phyloP scores from a whole-genome alignment of 1,140 invertebrate genomes.

The Drosophila ohnishii region DNA sequence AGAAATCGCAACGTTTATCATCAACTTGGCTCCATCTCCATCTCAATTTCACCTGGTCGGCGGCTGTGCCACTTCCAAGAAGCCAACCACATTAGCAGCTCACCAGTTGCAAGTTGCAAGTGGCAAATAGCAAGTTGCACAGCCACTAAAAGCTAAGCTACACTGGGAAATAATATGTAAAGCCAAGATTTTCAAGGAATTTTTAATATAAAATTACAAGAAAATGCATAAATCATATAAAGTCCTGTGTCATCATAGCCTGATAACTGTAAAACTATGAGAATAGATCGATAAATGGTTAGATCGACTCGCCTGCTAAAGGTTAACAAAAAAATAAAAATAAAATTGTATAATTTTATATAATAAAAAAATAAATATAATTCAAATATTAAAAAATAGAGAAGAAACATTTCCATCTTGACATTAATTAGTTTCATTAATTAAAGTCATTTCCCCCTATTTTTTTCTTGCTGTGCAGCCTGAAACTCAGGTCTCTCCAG shows the following conservation, averaged over 20 bases:
- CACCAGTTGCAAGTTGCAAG: slow-evolving; percentile 29
- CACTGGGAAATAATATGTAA: neutral
- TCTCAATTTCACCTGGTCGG: slow-evolving; percentile 23
- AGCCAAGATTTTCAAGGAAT: no score
- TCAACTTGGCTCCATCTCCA: neutral
- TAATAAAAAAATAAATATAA: neutral
- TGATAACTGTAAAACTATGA: neutral
- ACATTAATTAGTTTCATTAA: no score
- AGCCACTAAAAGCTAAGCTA: neutral
- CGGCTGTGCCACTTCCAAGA: slow-evolving; percentile 30
- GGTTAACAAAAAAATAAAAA: neutral
- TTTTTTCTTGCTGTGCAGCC: slow-evolving; percentile 3
- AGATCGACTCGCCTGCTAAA: neutral
- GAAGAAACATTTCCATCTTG: no score
- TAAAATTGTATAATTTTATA: neutral
- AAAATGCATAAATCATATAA: neutral
- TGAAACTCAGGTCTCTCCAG: slow-evolving; percentile 10
- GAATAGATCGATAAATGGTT: neutral
- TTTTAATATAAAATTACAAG: no score
- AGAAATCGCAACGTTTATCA: slow-evolving; percentile 31
- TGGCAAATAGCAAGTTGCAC: slow-evolving; percentile 2
- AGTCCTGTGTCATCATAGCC: neutral
- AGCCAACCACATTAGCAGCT: neutral
- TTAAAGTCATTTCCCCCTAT: neutral
- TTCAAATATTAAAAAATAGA: no score